These are phyloP conservation scores for Artemia franciscana DNA, from an alignment of 1,140 invertebrate species.

Conservation along the genomic window DNA sequence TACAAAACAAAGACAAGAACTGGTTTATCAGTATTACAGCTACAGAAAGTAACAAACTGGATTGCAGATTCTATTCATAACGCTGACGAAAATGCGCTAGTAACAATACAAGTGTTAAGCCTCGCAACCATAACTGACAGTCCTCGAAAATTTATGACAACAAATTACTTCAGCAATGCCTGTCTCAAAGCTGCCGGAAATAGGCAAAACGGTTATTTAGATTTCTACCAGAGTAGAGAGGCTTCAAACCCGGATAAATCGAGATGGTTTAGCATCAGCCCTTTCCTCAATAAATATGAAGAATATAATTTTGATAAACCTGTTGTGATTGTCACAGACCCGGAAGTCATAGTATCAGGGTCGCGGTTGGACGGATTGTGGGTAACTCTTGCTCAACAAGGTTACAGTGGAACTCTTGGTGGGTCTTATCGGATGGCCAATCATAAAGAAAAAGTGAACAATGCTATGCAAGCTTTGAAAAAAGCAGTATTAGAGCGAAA, in stretches of 20 bases:
- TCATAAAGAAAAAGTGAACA: not conserved
- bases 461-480: not conserved
- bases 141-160: not conserved
- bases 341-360: not conserved
- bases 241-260: not conserved
- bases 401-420: not conserved
- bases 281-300: not conserved
- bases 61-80: not conserved
- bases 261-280: not conserved
- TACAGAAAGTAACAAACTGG: not conserved
- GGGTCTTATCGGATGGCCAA: not conserved
- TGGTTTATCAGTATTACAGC: not conserved
- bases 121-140: not conserved
- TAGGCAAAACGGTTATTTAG: not conserved
- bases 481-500: not conserved
- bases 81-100: not conserved
- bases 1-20: not conserved
- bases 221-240: not conserved
- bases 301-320: not conserved
- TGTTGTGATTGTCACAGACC: not conserved
- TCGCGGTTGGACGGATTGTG: not conserved
- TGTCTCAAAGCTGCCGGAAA: not conserved
- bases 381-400: not conserved
- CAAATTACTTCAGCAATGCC: not conserved
- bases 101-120: not conserved